Percentiles rank a stretch among this genome's conserved stretches.
These are phyloP conservation scores for Bubo blakistoni DNA, from an alignment of 2,113 vertebrate genomes.

Conservation along the genomic window DNA sequence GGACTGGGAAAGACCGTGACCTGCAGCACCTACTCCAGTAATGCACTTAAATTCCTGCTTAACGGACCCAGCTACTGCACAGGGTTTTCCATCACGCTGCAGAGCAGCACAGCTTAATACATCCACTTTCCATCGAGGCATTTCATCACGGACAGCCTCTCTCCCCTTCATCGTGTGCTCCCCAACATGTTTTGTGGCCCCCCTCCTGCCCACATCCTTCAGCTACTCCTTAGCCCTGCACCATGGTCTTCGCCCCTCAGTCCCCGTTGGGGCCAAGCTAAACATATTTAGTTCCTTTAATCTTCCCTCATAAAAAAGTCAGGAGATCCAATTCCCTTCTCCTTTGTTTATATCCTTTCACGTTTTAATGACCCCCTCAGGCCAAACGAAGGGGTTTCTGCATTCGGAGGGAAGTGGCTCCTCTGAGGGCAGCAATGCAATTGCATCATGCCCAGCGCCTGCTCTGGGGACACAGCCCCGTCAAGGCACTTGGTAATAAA, in stretches of 20 bases:
- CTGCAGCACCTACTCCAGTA: background rate
- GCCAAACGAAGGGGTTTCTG: background rate
- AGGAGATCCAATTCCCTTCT: background rate
- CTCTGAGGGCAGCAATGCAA: background rate
- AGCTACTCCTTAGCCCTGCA: background rate
- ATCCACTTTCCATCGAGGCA: background rate
- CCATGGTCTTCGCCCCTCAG: background rate
- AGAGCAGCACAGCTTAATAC: background rate
- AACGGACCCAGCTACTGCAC: background rate
- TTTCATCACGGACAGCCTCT: background rate
- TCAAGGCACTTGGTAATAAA: background rate
- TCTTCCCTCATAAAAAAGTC: background rate
- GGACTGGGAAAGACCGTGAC: background rate
- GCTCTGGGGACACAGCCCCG: background rate
- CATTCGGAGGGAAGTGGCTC: background rate
- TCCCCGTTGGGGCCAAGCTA: background rate
- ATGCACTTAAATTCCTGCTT: background rate
- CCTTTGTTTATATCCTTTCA: background rate
- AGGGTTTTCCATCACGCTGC: rapidly evolving
- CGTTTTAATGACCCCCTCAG: background rate
- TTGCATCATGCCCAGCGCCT: background rate
- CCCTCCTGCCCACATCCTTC: background rate
- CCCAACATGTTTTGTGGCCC: background rate
- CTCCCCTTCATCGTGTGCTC: background rate
- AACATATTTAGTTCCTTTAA: background rate